Evolutionary conservation across 2,888 invertebrate genomes (phyloP), one percentile per base, ranked within the genome.

Genomic region (Automeris io): DNA sequence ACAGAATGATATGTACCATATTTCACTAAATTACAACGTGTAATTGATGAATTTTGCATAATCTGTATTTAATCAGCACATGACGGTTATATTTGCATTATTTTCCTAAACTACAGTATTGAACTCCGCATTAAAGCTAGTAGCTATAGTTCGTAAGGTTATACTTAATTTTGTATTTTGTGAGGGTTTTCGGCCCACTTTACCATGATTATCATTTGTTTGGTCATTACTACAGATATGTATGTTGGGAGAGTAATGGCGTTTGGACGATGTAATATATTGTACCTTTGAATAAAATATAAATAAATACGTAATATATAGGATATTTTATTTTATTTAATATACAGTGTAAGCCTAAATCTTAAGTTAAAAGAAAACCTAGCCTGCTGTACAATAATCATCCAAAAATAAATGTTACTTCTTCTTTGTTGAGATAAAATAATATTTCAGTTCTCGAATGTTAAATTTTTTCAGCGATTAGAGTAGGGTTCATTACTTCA

Each of bases 231-330:
- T 61, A 70, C 66, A 74, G 71, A 76, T 70, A 64, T 68, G 74
- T 67, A 59, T 65, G 74, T 69, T 72, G 79, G 66, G 70, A 71
- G 69, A 73, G 64, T 69, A 72, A 62, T 62, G 68, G 58, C 70
- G 76, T 75, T 72, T 68, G 67, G 78, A 81, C 77, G 82, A 72
- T 85, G 85, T 85, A 85, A 83, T 82, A 85, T 85, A 85, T 85
- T 86, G 85, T 85, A 85, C 80, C 85, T 85, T 85, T 82, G 72
- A 82, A 77, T 76, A 70, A 61, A 74, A 74, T 83, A 85, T 83
- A 81, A 83, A 85, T 82, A 83, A 83, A 85, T 82, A 85, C 81
- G 78, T 85, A 83, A 83, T 85, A 85, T 83, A 86, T 86, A 82
- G 77, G 77, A 61, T 39, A 32, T 26, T 35, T 61, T 47, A 67